Evolutionary conservation across 2,113 vertebrate species (phyloP).

Genomic region (Perognathus longimembris): DNA sequence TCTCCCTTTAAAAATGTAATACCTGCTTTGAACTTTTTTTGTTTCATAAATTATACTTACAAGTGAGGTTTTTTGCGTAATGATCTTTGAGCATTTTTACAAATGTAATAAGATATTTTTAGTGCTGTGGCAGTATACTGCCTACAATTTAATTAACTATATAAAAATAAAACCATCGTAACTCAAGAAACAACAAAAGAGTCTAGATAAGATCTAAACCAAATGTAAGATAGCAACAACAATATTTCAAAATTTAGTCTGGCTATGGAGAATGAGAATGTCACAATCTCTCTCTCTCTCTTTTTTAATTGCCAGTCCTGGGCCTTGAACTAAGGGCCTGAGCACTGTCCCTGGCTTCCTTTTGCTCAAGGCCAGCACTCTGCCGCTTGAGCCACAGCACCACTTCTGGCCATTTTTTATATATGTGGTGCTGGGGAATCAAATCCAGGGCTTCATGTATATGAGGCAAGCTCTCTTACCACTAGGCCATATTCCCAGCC

Average conservation of each 20-base stretch:
- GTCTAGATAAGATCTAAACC: conserved; percentile 23
- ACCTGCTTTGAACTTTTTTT: conserved; percentile 57
- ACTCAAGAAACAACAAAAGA: conserved; percentile 45
- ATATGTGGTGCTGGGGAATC: too few species aligned
- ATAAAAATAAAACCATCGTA: conserved; percentile 61
- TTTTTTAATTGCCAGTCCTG: too few species aligned
- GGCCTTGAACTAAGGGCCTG: too few species aligned
- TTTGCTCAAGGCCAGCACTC: too few species aligned
- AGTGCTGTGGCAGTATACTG: background rate
- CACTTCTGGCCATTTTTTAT: too few species aligned
- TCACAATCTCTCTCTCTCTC: background rate
- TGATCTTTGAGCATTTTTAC: conserved; percentile 66
- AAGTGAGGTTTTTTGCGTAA: conserved; percentile 62
- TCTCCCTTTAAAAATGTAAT: conserved; percentile 63
- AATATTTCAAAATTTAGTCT: conserved; percentile 1
- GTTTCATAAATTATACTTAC: conserved; percentile 72
- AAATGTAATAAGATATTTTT: conserved; percentile 59
- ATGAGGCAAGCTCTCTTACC: too few species aligned
- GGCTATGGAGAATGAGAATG: background rate
- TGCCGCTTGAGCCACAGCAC: too few species aligned
- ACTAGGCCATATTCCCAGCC: too few species aligned
- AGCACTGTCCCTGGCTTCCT: too few species aligned
- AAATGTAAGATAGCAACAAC: conserved; percentile 49
- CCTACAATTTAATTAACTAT: conserved; percentile 56
- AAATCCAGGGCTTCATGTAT: too few species aligned